Percentiles rank a stretch among this genome's conserved stretches.
Conservation (phyloP, 1,140 invertebrate species). For the Zaprionus ghesquierei region DNA sequence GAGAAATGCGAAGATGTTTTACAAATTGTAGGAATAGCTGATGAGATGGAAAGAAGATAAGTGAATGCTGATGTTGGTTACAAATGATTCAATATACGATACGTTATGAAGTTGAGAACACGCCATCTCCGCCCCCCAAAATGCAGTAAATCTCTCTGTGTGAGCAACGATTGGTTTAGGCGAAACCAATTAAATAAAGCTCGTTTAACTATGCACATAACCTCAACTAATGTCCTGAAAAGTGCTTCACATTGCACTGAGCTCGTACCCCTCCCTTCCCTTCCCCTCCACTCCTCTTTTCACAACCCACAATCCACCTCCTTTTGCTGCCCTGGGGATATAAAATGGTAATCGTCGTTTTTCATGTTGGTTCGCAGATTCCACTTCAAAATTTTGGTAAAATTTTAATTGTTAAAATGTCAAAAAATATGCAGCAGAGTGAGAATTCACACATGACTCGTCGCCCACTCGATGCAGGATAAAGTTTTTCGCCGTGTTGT, state of each 20-base stretch:
- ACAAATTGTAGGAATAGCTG: not conserved
- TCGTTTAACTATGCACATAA: not conserved
- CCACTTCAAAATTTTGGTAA: constrained; percentile 16
- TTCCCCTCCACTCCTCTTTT: too few relatives aligned
- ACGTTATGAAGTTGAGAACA: not conserved
- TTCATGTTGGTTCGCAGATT: constrained; percentile 3
- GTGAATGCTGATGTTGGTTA: not conserved
- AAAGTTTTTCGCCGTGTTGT: constrained; percentile 21
- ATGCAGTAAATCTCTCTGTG: not conserved
- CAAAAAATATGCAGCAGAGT: constrained; percentile 13
- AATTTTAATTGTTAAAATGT: constrained; percentile 30
- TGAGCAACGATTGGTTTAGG: not conserved
- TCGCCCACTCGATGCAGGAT: constrained; percentile 10
- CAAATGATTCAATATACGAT: too few relatives aligned
- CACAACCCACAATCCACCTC: not conserved
- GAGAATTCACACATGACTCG: constrained; percentile 28
- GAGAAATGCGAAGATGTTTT: not conserved
- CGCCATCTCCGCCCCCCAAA: not conserved
- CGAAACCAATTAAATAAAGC: not conserved
- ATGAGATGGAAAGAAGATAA: not conserved
- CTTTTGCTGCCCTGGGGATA: not conserved
- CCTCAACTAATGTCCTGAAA: not conserved
- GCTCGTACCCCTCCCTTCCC: too few relatives aligned
- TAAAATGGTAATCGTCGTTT: constrained; percentile 5
- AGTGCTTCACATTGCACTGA: not conserved